Evolutionary conservation across 2,888 invertebrate species (phyloP).

Genomic region (Ichneumon xanthorius): DNA sequence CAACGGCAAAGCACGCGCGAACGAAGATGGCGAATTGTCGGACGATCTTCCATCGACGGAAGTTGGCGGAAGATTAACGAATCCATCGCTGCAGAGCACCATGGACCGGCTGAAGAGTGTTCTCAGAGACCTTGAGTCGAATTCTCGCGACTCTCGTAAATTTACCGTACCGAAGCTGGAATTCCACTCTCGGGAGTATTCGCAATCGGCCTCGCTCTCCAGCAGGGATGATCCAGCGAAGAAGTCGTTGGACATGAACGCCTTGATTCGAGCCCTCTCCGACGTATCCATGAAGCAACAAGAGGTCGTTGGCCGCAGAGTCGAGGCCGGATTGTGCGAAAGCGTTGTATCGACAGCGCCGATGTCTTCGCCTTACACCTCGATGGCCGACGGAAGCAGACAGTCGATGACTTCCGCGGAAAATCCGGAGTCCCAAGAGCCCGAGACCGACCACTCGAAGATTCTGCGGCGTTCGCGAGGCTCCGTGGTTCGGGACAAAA

Average conservation of each 20-base stretch:
- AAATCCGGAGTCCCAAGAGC: not conserved
- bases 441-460: not conserved
- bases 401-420: constrained; percentile 9
- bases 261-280: constrained; percentile 73
- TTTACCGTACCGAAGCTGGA: constrained; percentile 42
- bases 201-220: constrained; percentile 66
- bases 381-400: constrained; percentile 15
- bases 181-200: constrained; percentile 70
- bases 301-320: constrained; percentile 18
- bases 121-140: not conserved
- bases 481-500: not conserved
- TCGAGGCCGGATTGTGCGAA: constrained; percentile 15
- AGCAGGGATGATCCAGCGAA: constrained; percentile 56
- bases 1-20: not conserved
- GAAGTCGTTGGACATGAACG: constrained; percentile 67
- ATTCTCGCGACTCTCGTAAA: constrained; percentile 9
- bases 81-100: constrained; percentile 9
- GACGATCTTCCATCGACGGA: constrained; percentile 17
- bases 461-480: not conserved
- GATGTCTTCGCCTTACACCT: not conserved
- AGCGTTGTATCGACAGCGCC: constrained; percentile 1
- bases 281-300: constrained; percentile 67
- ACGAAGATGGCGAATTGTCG: not conserved
- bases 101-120: constrained; percentile 18
- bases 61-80: not conserved